Percentiles rank a stretch among this genome's conserved stretches.
Evolutionary conservation across 2,797 vertebrate genomes (phyloP).

Genomic region (Myotis pilosus): DNA sequence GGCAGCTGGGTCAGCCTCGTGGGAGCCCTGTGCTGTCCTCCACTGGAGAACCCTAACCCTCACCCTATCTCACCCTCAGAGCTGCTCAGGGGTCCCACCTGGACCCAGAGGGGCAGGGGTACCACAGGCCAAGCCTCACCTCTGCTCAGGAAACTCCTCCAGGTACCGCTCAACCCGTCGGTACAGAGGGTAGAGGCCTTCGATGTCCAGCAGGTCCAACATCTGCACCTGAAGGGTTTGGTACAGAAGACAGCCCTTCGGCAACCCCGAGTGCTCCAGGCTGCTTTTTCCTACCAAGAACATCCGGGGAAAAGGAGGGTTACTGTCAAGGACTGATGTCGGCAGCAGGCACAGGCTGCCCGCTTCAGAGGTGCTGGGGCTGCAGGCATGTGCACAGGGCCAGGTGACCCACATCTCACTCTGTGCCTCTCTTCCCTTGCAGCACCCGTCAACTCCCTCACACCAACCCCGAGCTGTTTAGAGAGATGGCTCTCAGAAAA

Average conservation of each 20-base stretch:
- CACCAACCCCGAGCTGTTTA: neutral
- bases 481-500: neutral
- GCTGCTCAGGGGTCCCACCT: neutral
- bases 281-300: constrained; percentile 88
- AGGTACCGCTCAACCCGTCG: constrained; percentile 92
- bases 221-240: constrained; percentile 96
- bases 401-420: rapidly evolving
- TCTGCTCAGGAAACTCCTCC: constrained; percentile 94
- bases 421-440: neutral
- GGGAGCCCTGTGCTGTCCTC: neutral
- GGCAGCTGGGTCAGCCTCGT: neutral
- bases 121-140: constrained; percentile 83
- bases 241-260: constrained; percentile 92
- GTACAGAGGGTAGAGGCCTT: constrained; percentile 95
- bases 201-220: constrained; percentile 96
- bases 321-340: neutral
- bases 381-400: neutral
- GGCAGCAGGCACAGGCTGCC: neutral
- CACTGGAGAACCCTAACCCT: neutral
- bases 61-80: neutral
- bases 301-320: constrained; percentile 71
- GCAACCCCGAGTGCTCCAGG: constrained; percentile 87
- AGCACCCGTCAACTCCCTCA: neutral
- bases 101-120: neutral
- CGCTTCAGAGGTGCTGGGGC: neutral